Conservation (phyloP, 1,140 invertebrate genomes). For the Frieseomelitta varia region DNA sequence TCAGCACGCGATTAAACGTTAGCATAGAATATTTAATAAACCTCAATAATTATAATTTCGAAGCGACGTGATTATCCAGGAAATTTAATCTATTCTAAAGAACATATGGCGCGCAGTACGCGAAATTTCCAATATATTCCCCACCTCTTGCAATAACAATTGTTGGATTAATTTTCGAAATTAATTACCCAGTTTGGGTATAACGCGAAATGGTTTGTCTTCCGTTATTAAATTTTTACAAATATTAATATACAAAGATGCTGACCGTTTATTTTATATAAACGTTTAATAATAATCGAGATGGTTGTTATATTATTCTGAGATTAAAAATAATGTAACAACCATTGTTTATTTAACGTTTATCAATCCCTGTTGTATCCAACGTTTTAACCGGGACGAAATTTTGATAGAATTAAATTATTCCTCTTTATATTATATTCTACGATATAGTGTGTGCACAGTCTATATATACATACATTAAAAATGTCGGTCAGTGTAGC, state of each 20-base stretch:
- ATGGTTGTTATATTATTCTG: neutral
- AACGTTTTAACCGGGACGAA: neutral
- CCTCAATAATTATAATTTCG: slow-evolving; percentile 10
- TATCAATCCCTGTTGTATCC: neutral
- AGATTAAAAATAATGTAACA: neutral
- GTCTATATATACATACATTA: neutral
- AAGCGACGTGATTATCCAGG: neutral
- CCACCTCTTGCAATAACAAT: neutral
- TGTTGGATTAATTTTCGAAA: neutral
- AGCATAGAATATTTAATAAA: slow-evolving; percentile 12
- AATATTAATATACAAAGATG: no score
- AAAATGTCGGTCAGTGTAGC: neutral
- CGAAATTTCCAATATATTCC: neutral
- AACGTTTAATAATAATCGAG: neutral
- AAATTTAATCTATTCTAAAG: slow-evolving; percentile 31
- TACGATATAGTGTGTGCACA: no score
- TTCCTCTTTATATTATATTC: neutral
- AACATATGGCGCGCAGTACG: neutral
- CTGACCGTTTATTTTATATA: neutral
- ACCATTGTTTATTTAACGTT: neutral
- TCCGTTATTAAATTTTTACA: neutral
- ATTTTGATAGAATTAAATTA: neutral
- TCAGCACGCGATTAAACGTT: slow-evolving; percentile 1
- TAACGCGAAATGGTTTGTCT: neutral
- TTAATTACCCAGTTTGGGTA: neutral